Evolutionary conservation across 1,140 invertebrate species (phyloP), one percentile per base, ranked within the genome.

Genomic region (Cyclargus thomasi): DNA sequence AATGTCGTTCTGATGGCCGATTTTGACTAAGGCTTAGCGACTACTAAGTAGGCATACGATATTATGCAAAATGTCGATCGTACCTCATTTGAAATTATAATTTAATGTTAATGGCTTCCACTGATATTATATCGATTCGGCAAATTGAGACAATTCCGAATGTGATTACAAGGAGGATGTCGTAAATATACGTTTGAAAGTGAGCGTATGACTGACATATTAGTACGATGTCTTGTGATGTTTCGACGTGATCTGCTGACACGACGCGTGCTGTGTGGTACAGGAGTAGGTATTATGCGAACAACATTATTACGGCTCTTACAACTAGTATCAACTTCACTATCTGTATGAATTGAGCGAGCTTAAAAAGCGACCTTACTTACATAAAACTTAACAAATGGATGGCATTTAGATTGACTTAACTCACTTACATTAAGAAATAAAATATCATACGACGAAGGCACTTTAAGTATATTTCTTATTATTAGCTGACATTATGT

Each of bases 371-470:
- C 84, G 77, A 87, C 85, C 87, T 90, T 90, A 90, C 69, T 71
- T 77, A 78, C 79, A 83, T 84, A 88, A 88, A 90, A 85, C 87
- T 90, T 88, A 90, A 90, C 86, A 88, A 90, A 79, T 88, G 87
- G 86, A 90, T 90, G 87, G 87, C 87, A 90, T 90, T 87, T 85
- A 85, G 85, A 85, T 85, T 90, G 87, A 90, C 88, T 90, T 90
- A 90, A 86, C 86, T 81, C 81, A 88, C 87, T 90, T 88, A 90
- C 62, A 83, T 75, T 85, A 86, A 80, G 67, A 78, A 74, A 84
- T 81, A 79, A 80, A 82, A 84, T 80, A 78, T 82, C 82, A 87
- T 83, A 88, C 80, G 83, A 84, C 77, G 78, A 88, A 87, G 86
- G 85, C 84, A 88, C 85, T 81, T 86, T 73, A 82, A 75, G 74